These are phyloP conservation scores for Agonum fuliginosum DNA, from an alignment of 2,888 invertebrate species.

Conservation along the genomic window DNA sequence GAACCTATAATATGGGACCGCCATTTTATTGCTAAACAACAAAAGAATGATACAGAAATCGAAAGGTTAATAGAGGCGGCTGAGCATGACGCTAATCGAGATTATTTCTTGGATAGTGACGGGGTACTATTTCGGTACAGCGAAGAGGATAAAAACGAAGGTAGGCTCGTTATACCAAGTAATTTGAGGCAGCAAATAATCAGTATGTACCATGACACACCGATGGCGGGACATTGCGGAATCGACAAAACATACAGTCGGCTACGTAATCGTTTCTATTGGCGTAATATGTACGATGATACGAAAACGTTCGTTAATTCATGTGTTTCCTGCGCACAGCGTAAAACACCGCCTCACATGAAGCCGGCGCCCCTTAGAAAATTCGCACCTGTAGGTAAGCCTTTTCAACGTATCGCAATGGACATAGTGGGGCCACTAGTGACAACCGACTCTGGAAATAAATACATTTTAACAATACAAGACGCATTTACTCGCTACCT, in stretches of 20 bases:
- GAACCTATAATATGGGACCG: slow-evolving; percentile 21
- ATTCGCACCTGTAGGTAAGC: neutral
- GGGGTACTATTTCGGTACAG: neutral
- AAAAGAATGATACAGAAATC: slow-evolving; percentile 2
- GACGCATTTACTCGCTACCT: slow-evolving; percentile 63
- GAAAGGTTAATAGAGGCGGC: neutral
- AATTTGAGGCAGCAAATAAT: neutral
- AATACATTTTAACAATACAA: slow-evolving; percentile 62
- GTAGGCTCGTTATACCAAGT: slow-evolving; percentile 3
- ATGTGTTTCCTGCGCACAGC: slow-evolving; percentile 43
- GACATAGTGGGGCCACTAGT: slow-evolving; percentile 33
- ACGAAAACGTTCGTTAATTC: neutral
- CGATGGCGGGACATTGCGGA: slow-evolving; percentile 5
- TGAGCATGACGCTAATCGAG: neutral
- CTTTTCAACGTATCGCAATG: slow-evolving; percentile 46
- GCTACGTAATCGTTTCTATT: neutral
- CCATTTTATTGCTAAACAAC: neutral
- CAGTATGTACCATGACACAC: slow-evolving; percentile 7
- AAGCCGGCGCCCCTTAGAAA: slow-evolving; percentile 14
- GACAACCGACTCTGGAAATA: slow-evolving; percentile 54
- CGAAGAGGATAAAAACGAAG: neutral
- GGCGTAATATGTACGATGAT: neutral
- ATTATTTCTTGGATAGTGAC: slow-evolving; percentile 15
- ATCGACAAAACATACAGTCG: neutral
- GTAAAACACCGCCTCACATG: slow-evolving; percentile 31